Base-by-base conservation (phyloP, 2,888 invertebrate species). In the Noctua pronuba region DNA sequence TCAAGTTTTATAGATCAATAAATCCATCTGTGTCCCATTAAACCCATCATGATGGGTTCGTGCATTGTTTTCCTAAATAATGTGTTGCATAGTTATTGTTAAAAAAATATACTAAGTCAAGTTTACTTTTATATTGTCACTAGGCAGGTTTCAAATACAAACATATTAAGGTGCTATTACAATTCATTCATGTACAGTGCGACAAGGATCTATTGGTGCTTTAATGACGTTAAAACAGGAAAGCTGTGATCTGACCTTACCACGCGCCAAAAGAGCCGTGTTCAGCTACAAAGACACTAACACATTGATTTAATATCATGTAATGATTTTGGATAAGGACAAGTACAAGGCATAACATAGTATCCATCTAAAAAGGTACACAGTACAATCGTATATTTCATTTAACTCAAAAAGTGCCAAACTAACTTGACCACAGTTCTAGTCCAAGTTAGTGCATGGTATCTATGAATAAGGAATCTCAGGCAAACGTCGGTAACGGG, bases 391-490 rank as follows among this genome's bases (percentile, higher is more conserved):
- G 6, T 24, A 60, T 2, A 24, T 24, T 80, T 24, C 11, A 10
- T 35, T 13, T 44, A 5, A 18, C 8, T 31, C 28, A 44, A 2
- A 55, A 55, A 55, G 4, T 55, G n/a, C 1, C 11, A 65, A 65
- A 80, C 28, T 10, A 35, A 31, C 4, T 49, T 41, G n/a, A 11
- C n/a, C 46, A 41, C n/a, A 78, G 11, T 24, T 41, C 10, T n/a
- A 62, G 46, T 24, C 24, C 18, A 21, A 82, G 24, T 62, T n/a
- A 69, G 58, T 41, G 35, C 77, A 72, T 46, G 49, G 38, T 35
- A 75, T 76, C 28, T 76, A 87, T 82, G 69, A 73, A 88, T 77
- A 79, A 77, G 67, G 55, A 79, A 77, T 79, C 77, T 46, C 68
- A 58, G 68, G 31, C 55, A 62, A 75, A 55, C 62, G 52, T 62